phyloP scores from a whole-genome alignment of 2,888 invertebrate species.

The Agrochola macilenta region DNA sequence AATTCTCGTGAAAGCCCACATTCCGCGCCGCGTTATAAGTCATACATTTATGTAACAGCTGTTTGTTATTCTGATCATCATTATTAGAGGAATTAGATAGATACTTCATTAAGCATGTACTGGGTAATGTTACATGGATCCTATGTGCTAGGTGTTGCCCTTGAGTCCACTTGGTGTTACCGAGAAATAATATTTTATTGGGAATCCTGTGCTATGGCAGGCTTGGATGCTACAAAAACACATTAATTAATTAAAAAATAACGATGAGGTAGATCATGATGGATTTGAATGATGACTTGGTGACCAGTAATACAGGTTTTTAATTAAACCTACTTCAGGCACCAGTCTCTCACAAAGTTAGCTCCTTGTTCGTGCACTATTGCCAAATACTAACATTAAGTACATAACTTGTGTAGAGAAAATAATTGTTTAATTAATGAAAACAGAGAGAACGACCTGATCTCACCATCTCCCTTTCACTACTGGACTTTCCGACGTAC shows the following conservation, averaged over 20 bases:
- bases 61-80: conserved; percentile 65
- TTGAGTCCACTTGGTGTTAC: not conserved
- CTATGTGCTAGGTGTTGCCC: conserved; percentile 9
- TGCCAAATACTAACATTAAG: too few relatives aligned
- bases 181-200: not conserved
- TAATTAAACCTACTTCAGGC: too few relatives aligned
- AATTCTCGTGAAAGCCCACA: conserved; percentile 63
- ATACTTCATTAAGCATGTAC: conserved; percentile 64
- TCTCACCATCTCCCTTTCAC: too few relatives aligned
- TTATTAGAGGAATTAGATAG: conserved; percentile 68
- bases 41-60: conserved; percentile 62
- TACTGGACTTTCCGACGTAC: too few relatives aligned
- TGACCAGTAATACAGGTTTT: too few relatives aligned
- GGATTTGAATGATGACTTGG: not conserved
- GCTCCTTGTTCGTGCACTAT: too few relatives aligned
- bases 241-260: not conserved
- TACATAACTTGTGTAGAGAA: too few relatives aligned
- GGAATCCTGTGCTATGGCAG: not conserved
- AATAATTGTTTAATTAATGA: too few relatives aligned
- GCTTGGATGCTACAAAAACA: not conserved
- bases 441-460: not conserved
- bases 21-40: conserved; percentile 59
- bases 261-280: not conserved
- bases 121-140: conserved; percentile 17
- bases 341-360: too few relatives aligned